Conservation (phyloP, 1,140 invertebrate genomes). For the Uloborus diversus region DNA sequence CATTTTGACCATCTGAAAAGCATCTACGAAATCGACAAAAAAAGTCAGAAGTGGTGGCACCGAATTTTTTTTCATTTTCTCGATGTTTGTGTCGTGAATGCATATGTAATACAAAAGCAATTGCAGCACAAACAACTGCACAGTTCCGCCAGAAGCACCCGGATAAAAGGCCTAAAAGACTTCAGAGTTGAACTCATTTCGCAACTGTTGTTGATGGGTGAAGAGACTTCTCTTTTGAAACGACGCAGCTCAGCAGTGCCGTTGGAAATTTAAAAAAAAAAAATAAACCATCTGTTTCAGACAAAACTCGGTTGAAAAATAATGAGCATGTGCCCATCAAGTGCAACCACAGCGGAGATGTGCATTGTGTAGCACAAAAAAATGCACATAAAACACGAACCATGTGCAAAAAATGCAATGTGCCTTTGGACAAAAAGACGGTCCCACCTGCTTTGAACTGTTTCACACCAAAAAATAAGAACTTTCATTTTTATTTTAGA, state of each 20-base stretch:
- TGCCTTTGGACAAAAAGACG: background rate
- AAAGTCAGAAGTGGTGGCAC: slow-evolving; percentile 7
- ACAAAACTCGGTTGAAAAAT: background rate
- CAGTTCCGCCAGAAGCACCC: background rate
- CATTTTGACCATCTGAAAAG: slow-evolving; percentile 10
- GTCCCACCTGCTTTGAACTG: background rate
- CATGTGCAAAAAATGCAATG: background rate
- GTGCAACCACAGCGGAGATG: background rate
- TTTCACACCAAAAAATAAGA: background rate
- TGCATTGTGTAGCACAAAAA: slow-evolving; percentile 1
- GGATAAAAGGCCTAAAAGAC: background rate
- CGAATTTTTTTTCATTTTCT: slow-evolving; percentile 13
- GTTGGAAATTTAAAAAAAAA: background rate
- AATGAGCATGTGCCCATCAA: background rate
- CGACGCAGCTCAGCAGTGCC: background rate
- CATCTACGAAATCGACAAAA: slow-evolving; percentile 6
- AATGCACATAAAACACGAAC: background rate
- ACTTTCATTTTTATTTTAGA: too few species aligned
- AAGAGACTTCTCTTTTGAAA: background rate
- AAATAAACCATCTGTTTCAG: background rate
- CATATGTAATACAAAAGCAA: background rate
- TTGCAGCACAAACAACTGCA: too few species aligned
- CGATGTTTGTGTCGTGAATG: background rate
- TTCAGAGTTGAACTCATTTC: background rate
- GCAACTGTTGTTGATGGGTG: background rate